phyloP scores from a whole-genome alignment of 2,797 vertebrate genomes.

The Enteromius trimaculatus region DNA sequence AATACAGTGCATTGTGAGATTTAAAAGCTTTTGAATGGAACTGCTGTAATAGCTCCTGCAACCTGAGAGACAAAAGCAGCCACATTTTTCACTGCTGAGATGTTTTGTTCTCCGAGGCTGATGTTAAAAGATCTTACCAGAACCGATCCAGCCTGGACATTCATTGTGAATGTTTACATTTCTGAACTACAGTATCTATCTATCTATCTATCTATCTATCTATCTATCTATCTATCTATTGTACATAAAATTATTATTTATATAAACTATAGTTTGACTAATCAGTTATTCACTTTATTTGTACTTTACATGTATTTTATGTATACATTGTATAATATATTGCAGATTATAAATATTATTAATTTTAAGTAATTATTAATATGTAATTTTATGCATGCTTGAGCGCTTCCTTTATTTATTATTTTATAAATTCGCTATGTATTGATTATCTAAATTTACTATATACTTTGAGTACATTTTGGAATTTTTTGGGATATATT shows the following conservation, averaged over 20 bases:
- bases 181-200: too few species aligned
- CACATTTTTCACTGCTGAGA: conserved; percentile 26
- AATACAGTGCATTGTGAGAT: conserved; percentile 46
- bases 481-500: background rate
- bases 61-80: conserved; percentile 34
- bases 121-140: conserved; percentile 28
- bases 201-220: too few species aligned
- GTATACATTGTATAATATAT: background rate
- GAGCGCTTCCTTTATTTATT: background rate
- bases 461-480: background rate
- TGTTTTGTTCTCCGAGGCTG: conserved; percentile 23
- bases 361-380: background rate
- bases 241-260: too few species aligned
- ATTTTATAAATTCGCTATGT: background rate
- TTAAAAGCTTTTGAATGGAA: conserved; percentile 51
- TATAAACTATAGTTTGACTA: background rate
- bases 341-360: background rate
- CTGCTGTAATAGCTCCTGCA: conserved; percentile 39
- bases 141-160: conserved; percentile 1
- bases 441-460: background rate
- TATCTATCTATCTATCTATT: too few species aligned
- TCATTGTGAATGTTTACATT: background rate
- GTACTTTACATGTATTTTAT: background rate
- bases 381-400: background rate
- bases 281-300: background rate